A percentile compares a stretch with the other conserved stretches of the same genome.
These are phyloP conservation scores for Gastracanthus pulcherrimus DNA, from an alignment of 2,888 invertebrate genomes.

Conservation along the genomic window DNA sequence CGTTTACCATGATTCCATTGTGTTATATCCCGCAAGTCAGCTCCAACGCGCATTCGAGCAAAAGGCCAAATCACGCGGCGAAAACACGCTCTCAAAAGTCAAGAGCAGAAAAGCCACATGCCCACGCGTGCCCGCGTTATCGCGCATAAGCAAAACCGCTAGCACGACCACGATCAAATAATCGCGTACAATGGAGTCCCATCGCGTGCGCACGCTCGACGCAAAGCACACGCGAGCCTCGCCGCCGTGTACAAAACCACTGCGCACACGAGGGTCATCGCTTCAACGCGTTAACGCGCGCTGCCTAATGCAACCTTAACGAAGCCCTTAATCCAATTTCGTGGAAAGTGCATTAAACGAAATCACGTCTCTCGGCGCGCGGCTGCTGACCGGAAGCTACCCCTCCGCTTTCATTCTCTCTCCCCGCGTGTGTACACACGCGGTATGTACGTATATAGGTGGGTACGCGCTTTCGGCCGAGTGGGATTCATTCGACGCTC, in stretches of 20 bases:
- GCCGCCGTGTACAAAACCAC: not conserved
- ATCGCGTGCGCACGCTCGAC: not conserved
- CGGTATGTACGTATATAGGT: too few relatives aligned
- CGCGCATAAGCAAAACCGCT: too few relatives aligned
- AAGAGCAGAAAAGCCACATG: not conserved
- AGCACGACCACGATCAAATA: not conserved
- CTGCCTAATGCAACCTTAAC: conserved; percentile 69
- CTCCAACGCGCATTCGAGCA: too few relatives aligned
- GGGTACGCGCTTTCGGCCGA: conserved; percentile 10
- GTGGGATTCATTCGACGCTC: conserved; percentile 54
- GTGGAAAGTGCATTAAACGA: conserved; percentile 63
- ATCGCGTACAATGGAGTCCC: not conserved
- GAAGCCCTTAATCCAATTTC: conserved; percentile 73
- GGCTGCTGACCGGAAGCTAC: conserved; percentile 71
- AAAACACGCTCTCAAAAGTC: not conserved
- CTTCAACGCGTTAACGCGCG: conserved; percentile 64
- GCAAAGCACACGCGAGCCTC: not conserved
- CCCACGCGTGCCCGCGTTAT: not conserved
- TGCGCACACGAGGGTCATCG: conserved; percentile 61
- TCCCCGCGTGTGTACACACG: conserved; percentile 25
- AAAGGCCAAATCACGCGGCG: not conserved
- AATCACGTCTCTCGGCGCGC: conserved; percentile 62
- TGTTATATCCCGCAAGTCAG: too few relatives aligned
- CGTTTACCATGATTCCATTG: too few relatives aligned
- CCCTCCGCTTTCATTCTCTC: conserved; percentile 8